These are phyloP conservation scores for Dicyema japonicum DNA, from an alignment of 1,140 invertebrate genomes.

Conservation along the genomic window DNA sequence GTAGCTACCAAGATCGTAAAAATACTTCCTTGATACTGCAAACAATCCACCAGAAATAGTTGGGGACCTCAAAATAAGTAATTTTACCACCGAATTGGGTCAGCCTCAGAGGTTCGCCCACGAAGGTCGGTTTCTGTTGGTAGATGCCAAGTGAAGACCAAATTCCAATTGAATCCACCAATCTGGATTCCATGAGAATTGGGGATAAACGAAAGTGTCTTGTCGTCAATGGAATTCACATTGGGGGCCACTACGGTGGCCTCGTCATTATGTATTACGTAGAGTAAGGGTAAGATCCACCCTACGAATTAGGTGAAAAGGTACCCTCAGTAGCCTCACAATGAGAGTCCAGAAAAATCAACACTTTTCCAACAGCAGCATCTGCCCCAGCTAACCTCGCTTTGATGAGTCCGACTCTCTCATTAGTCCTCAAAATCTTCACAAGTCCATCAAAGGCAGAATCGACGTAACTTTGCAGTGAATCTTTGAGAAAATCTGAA, in stretches of 20 bases:
- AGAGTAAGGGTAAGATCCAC: conserved; percentile 69
- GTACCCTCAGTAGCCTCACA: conserved; percentile 83
- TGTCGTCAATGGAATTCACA: conserved; percentile 67
- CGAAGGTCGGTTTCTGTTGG: conserved; percentile 54
- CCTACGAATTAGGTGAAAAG: conserved; percentile 68
- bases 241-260: conserved; percentile 68
- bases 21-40: conserved; percentile 20
- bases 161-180: conserved; percentile 83
- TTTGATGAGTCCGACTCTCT: conserved; percentile 34
- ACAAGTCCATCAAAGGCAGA: conserved; percentile 28
- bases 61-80: conserved; percentile 29
- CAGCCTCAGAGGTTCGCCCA: not conserved
- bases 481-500: conserved; percentile 51
- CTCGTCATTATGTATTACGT: conserved; percentile 51
- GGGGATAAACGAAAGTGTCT: conserved; percentile 36
- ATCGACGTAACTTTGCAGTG: conserved; percentile 61
- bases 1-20: conserved; percentile 60
- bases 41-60: conserved; percentile 35
- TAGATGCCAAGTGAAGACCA: conserved; percentile 33
- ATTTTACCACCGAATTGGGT: not conserved
- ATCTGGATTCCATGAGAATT: conserved; percentile 39
- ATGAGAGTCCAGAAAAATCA: conserved; percentile 83
- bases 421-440: conserved; percentile 39
- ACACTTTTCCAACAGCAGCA: conserved; percentile 45
- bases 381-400: conserved; percentile 52